Percentiles rank a stretch among this genome's conserved stretches.
Evolutionary conservation across 2,888 invertebrate species (phyloP).

Genomic region (Drosophila gaucha): DNA sequence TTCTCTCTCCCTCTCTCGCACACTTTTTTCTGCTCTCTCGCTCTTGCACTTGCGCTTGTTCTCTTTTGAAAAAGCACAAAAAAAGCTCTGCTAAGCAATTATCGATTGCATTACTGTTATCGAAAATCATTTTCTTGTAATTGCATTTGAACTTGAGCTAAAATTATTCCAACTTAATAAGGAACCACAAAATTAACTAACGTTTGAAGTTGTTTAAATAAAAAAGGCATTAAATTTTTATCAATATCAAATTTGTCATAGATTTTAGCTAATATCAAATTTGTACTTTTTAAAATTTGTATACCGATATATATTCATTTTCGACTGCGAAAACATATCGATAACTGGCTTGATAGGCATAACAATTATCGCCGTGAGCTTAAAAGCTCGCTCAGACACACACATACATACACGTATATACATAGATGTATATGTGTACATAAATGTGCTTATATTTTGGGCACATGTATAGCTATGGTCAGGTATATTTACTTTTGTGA

Average conservation of each 20-base stretch:
- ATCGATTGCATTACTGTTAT: constrained; percentile 13
- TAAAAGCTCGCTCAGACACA: constrained; percentile 10
- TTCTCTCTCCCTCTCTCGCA: background rate
- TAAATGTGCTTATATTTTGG: too few relatives aligned
- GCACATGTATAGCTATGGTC: background rate
- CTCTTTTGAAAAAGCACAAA: constrained; percentile 3
- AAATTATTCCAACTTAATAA: too few relatives aligned
- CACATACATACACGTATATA: background rate
- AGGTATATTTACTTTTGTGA: background rate
- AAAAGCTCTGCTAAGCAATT: constrained; percentile 15
- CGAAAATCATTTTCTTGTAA: background rate
- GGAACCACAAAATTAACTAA: too few relatives aligned
- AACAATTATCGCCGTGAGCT: constrained; percentile 1
- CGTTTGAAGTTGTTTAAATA: too few relatives aligned
- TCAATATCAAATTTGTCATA: too few relatives aligned
- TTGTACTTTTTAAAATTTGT: too few relatives aligned
- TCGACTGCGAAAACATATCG: constrained; percentile 14
- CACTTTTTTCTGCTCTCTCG: background rate
- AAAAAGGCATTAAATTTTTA: too few relatives aligned
- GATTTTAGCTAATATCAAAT: too few relatives aligned
- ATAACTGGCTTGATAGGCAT: constrained; percentile 3
- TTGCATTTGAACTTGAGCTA: too few relatives aligned
- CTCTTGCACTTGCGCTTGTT: background rate
- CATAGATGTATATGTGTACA: background rate
- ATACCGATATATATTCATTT: too few relatives aligned